Evolutionary conservation across 2,888 invertebrate species (phyloP).

Genomic region (Pasiphila rectangulata): DNA sequence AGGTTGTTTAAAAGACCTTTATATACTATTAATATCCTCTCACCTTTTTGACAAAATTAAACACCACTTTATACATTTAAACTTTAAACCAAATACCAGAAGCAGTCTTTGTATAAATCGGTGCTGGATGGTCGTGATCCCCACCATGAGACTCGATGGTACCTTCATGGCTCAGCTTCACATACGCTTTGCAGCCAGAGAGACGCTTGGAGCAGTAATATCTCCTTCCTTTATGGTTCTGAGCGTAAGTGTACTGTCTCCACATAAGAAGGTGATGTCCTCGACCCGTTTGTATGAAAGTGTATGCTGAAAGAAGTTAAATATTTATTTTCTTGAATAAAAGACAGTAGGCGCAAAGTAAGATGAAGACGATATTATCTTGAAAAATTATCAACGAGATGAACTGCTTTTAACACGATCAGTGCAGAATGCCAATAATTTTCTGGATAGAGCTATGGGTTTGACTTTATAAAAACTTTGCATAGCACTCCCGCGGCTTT

Average conservation of each 20-base stretch:
- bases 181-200: conserved; percentile 43
- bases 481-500: too few relatives aligned
- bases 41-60: too few relatives aligned
- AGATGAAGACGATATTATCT: too few relatives aligned
- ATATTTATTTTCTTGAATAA: too few relatives aligned
- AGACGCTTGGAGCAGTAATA: conserved; percentile 2
- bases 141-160: conserved; percentile 29
- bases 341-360: too few relatives aligned
- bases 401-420: too few relatives aligned
- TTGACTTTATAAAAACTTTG: too few relatives aligned
- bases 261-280: not conserved
- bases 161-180: conserved; percentile 38
- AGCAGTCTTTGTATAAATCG: not conserved
- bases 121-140: conserved; percentile 41
- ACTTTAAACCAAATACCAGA: not conserved
- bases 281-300: not conserved
- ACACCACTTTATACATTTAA: not conserved
- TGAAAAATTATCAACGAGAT: too few relatives aligned
- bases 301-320: conserved; percentile 3
- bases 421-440: too few relatives aligned
- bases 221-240: not conserved
- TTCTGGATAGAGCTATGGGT: too few relatives aligned
- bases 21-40: too few relatives aligned
- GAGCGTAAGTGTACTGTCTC: not conserved
- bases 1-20: too few relatives aligned